Evolutionary conservation across 2,888 invertebrate species (phyloP).

Genomic region (Micoletzkya japonica): DNA sequence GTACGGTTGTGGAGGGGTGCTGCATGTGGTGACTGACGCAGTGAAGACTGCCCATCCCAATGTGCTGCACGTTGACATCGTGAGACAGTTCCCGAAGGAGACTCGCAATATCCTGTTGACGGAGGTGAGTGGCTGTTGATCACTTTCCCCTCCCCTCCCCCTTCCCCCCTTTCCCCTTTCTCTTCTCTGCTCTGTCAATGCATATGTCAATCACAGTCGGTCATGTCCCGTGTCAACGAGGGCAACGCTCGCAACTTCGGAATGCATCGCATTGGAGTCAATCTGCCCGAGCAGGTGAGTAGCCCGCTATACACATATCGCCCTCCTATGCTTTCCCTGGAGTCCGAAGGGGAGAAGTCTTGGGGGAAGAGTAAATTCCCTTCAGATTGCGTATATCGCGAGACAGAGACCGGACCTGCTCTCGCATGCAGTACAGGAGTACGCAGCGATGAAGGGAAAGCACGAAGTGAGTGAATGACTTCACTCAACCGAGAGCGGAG

Average conservation of each 20-base stretch:
- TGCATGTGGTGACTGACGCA: conserved; percentile 42
- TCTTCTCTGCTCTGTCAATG: neutral
- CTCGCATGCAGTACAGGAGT: conserved; percentile 41
- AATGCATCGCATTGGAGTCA: conserved; percentile 42
- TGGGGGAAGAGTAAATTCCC: neutral
- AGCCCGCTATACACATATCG: neutral
- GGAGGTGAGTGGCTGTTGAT: conserved; percentile 31
- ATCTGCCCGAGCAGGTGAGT: conserved; percentile 36
- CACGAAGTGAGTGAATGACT: neutral
- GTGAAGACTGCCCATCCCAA: conserved; percentile 35
- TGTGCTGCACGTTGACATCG: conserved; percentile 39
- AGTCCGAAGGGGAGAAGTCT: neutral
- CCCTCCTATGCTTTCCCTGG: neutral
- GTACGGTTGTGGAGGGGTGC: conserved; percentile 43
- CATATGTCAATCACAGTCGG: conserved; percentile 9
- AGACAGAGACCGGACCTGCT: conserved; percentile 45
- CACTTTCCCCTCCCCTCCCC: neutral
- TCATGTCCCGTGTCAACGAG: conserved; percentile 30
- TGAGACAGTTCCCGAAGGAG: conserved; percentile 35
- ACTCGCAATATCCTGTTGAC: conserved; percentile 49
- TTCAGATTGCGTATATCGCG: conserved; percentile 42
- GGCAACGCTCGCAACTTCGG: conserved; percentile 37
- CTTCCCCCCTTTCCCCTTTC: neutral
- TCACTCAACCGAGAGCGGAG: conserved; percentile 11
- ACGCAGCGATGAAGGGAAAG: conserved; percentile 16